phyloP scores from a whole-genome alignment of 2,888 invertebrate species.

The Dascillus cervinus region DNA sequence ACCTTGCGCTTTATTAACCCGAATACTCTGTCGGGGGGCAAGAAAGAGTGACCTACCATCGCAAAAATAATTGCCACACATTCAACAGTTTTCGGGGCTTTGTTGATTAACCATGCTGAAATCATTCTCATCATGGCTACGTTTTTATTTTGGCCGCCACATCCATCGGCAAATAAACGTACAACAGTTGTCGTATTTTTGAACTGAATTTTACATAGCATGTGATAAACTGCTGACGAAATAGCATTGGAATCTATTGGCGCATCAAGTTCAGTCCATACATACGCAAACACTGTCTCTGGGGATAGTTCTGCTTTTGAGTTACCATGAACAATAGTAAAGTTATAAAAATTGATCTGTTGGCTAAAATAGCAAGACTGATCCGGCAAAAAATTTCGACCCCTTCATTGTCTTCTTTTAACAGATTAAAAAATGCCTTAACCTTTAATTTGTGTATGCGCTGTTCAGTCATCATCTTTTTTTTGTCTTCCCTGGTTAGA shows the following conservation, averaged over 20 bases:
- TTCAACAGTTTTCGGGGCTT: constrained; percentile 17
- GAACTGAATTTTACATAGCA: constrained; percentile 5
- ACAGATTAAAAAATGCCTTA: too few species aligned
- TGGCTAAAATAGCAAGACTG: constrained; percentile 30
- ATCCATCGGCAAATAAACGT: constrained; percentile 25
- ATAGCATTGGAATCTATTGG: constrained; percentile 27
- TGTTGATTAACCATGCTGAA: constrained; percentile 12
- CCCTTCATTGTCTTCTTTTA: too few species aligned
- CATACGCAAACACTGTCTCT: not conserved
- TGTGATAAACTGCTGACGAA: constrained; percentile 23
- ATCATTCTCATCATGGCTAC: constrained; percentile 21
- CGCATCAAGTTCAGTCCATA: constrained; percentile 25
- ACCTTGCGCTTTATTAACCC: constrained; percentile 22
- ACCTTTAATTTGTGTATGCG: too few species aligned
- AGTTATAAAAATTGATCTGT: constrained; percentile 32
- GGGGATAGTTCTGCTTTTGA: constrained; percentile 16
- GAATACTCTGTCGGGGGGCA: constrained; percentile 27
- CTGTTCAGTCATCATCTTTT: too few species aligned
- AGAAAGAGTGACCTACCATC: constrained; percentile 25
- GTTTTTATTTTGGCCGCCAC: constrained; percentile 27
- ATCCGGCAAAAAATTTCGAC: too few species aligned
- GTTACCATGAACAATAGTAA: constrained; percentile 27
- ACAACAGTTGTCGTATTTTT: constrained; percentile 10
- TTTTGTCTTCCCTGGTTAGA: too few species aligned
- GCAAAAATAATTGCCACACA: constrained; percentile 22